Evolutionary conservation across 1,140 invertebrate genomes (phyloP).

Genomic region (Drosophila punjabiensis): DNA sequence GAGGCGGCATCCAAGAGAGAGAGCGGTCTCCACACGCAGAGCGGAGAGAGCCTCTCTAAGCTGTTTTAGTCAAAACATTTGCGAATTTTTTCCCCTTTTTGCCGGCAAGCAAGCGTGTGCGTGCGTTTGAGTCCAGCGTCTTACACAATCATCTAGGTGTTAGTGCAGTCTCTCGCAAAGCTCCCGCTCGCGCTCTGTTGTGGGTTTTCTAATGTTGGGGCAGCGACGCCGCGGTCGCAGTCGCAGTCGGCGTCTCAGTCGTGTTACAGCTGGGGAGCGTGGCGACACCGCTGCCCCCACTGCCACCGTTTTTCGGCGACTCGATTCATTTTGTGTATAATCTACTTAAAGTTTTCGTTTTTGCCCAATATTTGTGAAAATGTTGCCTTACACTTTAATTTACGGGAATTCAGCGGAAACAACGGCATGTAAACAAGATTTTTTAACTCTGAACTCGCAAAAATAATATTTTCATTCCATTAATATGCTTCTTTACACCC

Average conservation of each 20-base stretch:
- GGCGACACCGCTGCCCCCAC: slow-evolving; percentile 25
- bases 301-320: slow-evolving; percentile 29
- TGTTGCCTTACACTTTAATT: neutral
- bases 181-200: slow-evolving; percentile 50
- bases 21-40: slow-evolving; percentile 11
- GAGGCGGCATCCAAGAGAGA: slow-evolving; percentile 30
- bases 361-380: neutral
- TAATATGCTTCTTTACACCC: neutral
- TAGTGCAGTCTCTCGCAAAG: slow-evolving; percentile 70
- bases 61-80: slow-evolving; percentile 83
- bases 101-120: slow-evolving; percentile 54
- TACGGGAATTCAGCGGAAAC: no score
- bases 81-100: slow-evolving; percentile 75
- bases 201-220: slow-evolving; percentile 65
- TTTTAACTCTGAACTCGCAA: neutral
- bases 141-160: slow-evolving; percentile 57
- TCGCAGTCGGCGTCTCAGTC: slow-evolving; percentile 17
- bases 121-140: slow-evolving; percentile 31
- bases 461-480: neutral
- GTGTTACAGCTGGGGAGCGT: slow-evolving; percentile 32
- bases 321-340: slow-evolving; percentile 36
- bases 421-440: neutral
- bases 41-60: slow-evolving; percentile 62
- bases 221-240: slow-evolving; percentile 27
- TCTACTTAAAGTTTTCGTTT: slow-evolving; percentile 12